Evolutionary conservation across 2,888 invertebrate species (phyloP).

Genomic region (Boloria euphrosyne): DNA sequence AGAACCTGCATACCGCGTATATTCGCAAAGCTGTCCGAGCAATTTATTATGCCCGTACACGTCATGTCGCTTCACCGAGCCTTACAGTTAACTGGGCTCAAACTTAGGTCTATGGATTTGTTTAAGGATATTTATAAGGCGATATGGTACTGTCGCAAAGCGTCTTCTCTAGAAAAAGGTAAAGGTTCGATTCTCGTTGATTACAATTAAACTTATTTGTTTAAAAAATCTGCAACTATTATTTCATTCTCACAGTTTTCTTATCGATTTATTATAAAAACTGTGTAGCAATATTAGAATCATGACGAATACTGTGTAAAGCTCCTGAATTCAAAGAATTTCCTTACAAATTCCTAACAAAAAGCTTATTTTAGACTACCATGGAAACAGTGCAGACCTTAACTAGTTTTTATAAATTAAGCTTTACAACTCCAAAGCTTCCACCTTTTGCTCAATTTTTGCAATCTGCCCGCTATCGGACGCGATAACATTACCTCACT

Average conservation of each 20-base stretch:
- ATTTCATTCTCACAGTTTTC: no score
- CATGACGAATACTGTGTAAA: no score
- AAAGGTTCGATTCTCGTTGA: no score
- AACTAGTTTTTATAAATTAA: not conserved
- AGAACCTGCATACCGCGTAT: slow-evolving; percentile 16
- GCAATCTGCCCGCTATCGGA: slow-evolving; percentile 20
- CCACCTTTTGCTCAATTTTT: not conserved
- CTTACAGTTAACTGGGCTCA: slow-evolving; percentile 20
- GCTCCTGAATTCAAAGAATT: no score
- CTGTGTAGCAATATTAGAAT: no score
- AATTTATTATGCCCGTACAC: slow-evolving; percentile 46
- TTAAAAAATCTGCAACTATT: no score
- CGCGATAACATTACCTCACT: slow-evolving; percentile 45
- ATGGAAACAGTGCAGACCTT: not conserved
- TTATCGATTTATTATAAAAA: no score
- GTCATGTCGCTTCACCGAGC: slow-evolving; percentile 31
- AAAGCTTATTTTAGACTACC: no score
- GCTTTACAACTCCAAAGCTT: not conserved
- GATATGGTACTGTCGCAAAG: no score
- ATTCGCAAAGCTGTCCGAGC: slow-evolving; percentile 35
- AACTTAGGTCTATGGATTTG: not conserved
- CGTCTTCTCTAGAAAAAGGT: no score
- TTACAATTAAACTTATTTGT: no score
- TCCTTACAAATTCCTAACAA: no score
- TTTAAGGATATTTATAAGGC: not conserved